Evolutionary conservation across 1,140 invertebrate genomes (phyloP), one percentile per base, ranked within the genome.

Genomic region (Pinna nobilis): DNA sequence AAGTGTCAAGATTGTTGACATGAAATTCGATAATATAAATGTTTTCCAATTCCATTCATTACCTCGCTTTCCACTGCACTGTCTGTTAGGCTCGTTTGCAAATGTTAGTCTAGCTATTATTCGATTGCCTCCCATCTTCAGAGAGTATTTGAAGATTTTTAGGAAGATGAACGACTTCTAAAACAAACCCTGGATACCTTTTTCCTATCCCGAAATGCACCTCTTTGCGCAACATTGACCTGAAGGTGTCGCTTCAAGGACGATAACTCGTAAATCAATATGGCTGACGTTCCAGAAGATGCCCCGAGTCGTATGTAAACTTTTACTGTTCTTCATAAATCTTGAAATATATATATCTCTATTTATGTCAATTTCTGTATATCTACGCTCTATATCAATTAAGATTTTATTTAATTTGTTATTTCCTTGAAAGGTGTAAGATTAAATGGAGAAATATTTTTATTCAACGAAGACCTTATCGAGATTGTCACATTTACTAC

Each of bases 281-380:
- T 92, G 91, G 90, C 89, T 70, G 91, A 91, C 81, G 82, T 91
- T 76, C 90, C 91, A 55, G 79, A 70, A 64, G 79, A 84, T 76
- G 86, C 84, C 18, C 86, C 84, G 15, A 60, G 82, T 57, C 84
- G 84, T 86, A 72, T 82, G 81, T 81, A 41, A 55, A 55, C 13
- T 20, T 30, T 5, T 25, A 11, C 4, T 5, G 18, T 25, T 25
- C 20, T 23, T 25, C 20, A 30, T 30, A 53, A 53, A 28, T 1
- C 2, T 30, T 1, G 18, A 1, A 3, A 20, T 23, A 53, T 28
- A 53, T 28, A 4, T 13, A n/a, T n/a, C n/a, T 25, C 11, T 25
- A 23, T 28, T 6, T 23, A 18, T 53, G 32, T 13, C 23, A 30
- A 5, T 25, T 20, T 53, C 7, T 53, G 15, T 28, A 53, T 0